These are phyloP conservation scores for Mesopsocus fuscifrons DNA, from an alignment of 2,888 invertebrate genomes.

Conservation along the genomic window DNA sequence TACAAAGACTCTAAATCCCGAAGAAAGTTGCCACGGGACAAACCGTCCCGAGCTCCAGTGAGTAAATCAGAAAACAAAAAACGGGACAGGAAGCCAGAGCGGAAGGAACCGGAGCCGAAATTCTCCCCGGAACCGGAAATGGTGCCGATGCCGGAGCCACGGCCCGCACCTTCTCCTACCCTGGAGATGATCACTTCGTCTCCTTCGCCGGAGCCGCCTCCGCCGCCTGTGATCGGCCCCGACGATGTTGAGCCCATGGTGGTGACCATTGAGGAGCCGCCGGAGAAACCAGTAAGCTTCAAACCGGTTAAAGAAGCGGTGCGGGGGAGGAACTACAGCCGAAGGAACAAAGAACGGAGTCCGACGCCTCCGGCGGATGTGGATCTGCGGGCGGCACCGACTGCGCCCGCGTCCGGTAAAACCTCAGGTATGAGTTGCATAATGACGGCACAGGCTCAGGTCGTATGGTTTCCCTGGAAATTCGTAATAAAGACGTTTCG, in stretches of 20 bases:
- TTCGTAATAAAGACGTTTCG: no score
- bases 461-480: no score
- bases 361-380: background rate
- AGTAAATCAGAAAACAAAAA: no score
- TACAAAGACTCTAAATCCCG: background rate
- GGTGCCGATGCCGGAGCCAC: background rate
- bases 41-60: background rate
- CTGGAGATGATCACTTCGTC: background rate
- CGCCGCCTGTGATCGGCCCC: conserved; percentile 14
- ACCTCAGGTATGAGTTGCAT: no score
- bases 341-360: conserved; percentile 42
- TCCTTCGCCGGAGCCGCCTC: conserved; percentile 13
- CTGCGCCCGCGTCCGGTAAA: no score
- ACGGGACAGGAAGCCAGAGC: background rate
- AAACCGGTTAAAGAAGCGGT: conserved; percentile 23
- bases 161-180: background rate
- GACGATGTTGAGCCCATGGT: background rate
- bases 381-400: no score
- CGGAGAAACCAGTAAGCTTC: conserved; percentile 19
- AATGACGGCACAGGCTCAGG: no score
- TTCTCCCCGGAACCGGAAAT: background rate
- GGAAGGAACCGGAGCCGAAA: background rate
- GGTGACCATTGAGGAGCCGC: background rate
- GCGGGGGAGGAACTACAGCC: conserved; percentile 39
- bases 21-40: background rate